phyloP scores from a whole-genome alignment of 2,888 invertebrate species.

The Cyrtodaria siliqua region DNA sequence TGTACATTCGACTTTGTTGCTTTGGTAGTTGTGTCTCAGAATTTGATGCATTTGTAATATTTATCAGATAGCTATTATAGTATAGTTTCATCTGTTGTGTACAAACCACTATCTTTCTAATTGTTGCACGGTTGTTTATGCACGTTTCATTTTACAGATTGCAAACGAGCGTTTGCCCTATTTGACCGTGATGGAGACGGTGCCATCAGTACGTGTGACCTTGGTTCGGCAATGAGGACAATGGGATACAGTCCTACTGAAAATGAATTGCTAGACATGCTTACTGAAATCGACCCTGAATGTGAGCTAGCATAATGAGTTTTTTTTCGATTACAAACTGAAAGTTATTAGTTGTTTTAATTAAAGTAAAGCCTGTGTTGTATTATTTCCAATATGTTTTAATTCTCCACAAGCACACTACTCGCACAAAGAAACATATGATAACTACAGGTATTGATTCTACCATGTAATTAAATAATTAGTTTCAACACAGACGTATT shows the following conservation, averaged over 20 bases:
- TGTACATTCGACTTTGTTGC: background rate
- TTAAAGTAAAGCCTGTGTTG: no score
- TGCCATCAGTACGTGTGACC: conserved; percentile 53
- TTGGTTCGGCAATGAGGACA: conserved; percentile 58
- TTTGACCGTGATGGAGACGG: conserved; percentile 61
- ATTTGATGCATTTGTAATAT: background rate
- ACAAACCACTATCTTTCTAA: background rate
- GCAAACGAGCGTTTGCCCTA: conserved; percentile 52
- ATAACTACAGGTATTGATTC: no score
- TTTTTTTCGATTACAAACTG: no score
- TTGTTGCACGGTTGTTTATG: background rate
- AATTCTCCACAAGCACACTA: no score
- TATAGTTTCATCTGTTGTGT: background rate
- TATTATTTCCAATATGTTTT: no score
- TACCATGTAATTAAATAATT: no score
- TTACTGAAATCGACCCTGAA: conserved; percentile 51
- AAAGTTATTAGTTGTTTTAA: no score
- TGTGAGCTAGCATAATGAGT: no score
- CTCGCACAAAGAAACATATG: no score
- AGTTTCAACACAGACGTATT: no score
- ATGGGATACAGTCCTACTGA: conserved; percentile 54
- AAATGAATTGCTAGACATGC: conserved; percentile 45
- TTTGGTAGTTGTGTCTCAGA: background rate
- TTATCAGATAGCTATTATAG: background rate
- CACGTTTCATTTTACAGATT: conserved; percentile 21